Evolutionary conservation across 2,113 vertebrate species (phyloP).

Genomic region (Sturnira hondurensis): DNA sequence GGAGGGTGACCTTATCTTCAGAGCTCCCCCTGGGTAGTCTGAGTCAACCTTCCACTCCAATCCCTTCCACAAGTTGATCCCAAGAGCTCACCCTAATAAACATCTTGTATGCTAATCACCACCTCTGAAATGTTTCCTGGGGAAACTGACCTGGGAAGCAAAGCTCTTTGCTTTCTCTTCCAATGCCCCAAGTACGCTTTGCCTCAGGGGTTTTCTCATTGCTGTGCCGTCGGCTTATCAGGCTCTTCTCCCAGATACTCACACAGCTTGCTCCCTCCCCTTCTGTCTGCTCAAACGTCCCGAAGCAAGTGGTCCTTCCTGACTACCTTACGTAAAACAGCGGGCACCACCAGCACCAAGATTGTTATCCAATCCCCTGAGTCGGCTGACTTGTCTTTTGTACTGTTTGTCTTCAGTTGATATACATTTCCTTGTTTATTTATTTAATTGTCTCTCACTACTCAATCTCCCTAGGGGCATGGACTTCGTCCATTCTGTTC

Average conservation of each 20-base stretch:
- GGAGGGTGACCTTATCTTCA: neutral
- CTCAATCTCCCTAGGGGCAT: neutral
- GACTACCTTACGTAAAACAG: rapidly evolving
- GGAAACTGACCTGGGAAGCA: neutral
- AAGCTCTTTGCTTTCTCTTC: neutral
- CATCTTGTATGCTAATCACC: rapidly evolving
- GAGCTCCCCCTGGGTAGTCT: neutral
- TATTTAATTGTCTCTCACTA: neutral
- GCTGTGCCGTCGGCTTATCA: neutral
- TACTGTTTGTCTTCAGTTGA: neutral
- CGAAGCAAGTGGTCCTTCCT: neutral
- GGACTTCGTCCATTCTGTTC: neutral
- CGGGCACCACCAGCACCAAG: neutral
- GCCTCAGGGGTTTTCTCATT: neutral
- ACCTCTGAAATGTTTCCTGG: neutral
- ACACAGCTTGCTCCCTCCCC: neutral
- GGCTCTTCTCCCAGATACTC: neutral
- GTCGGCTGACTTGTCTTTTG: neutral
- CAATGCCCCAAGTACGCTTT: neutral
- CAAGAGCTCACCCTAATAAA: neutral
- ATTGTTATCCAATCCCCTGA: neutral
- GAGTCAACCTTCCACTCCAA: neutral
- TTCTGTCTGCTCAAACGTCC: neutral
- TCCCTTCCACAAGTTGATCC: neutral
- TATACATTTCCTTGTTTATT: neutral